A percentile compares a stretch with the other conserved stretches of the same genome.
These are phyloP conservation scores for Drosophila stalkeri DNA, from an alignment of 2,888 invertebrate species.

Conservation along the genomic window DNA sequence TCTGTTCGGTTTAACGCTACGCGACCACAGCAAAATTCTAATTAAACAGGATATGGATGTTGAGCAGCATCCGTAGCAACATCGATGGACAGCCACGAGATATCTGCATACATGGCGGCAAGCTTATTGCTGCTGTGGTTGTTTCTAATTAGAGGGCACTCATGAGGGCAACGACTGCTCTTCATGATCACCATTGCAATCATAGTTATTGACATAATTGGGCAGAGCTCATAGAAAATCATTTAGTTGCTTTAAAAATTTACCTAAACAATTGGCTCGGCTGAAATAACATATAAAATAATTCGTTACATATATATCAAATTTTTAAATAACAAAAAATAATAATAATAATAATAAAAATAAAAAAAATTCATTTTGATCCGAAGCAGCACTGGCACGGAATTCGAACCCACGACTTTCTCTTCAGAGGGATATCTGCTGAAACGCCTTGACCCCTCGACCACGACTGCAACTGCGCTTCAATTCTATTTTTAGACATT, in stretches of 20 bases:
- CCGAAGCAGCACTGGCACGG: too few relatives aligned
- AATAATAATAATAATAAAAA: too few relatives aligned
- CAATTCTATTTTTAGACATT: too few relatives aligned
- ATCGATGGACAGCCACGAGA: conserved; percentile 15
- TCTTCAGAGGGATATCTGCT: too few relatives aligned
- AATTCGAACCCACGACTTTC: too few relatives aligned
- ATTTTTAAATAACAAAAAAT: too few relatives aligned
- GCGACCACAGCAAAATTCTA: conserved; percentile 78
- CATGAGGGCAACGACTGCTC: conserved; percentile 34
- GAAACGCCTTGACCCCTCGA: too few relatives aligned
- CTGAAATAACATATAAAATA: too few relatives aligned
- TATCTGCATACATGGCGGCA: conserved; percentile 1
- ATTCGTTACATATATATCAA: too few relatives aligned
- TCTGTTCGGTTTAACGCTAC: conserved; percentile 60
- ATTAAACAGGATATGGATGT: conserved; percentile 76
- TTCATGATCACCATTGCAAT: conserved; percentile 2
- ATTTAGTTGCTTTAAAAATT: background rate
- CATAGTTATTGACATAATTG: background rate
- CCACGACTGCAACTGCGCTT: too few relatives aligned
- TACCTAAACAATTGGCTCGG: background rate
- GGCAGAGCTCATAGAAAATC: background rate
- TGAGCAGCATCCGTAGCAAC: conserved; percentile 32
- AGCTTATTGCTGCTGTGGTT: conserved; percentile 18
- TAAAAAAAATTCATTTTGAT: too few relatives aligned
- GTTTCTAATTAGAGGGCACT: conserved; percentile 45